Evolutionary conservation across 2,113 vertebrate species (phyloP), one percentile per base, ranked within the genome.

Genomic region (Oreocharis arfaki): DNA sequence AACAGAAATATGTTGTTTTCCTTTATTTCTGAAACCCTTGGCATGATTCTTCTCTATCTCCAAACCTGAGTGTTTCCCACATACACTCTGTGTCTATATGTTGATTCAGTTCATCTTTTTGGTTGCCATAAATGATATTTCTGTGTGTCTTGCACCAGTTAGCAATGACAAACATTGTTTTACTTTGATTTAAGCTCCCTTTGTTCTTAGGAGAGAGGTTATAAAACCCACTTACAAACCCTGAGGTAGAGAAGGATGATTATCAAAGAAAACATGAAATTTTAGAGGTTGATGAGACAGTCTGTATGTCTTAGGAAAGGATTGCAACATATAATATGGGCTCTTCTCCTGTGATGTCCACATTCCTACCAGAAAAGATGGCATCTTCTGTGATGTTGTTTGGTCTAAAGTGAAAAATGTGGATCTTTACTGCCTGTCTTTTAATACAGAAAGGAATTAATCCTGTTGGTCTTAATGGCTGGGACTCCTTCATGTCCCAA

Each of bases 211-310:
- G 79, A 53, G 33, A 69, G 16, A 79, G 75, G 15, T 73, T 82
- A 30, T 23, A 69, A 87, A 90, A 55, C 33, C 11, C 3, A 5
- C 16, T 75, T 87, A 42, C 3, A 20, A 75, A 32, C 37, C 35
- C 24, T 64, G 24, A 79, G 60, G 15, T 68, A 56, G 50, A 49
- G 23, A 82, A 86, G n/a, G 41, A 23, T 71, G 44, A 27, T 75
- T 46, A n/a, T 78, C 21, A 75, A 78, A 84, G 55, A 87, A 69
- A 61, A 67, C 6, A 13, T 13, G n/a, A 53, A 65, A 80, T 46
- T 77, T 9, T 77, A 81, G 55, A 50, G 5, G 21, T 50, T 0
- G 0, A 9, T 53, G 37, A 69, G 32, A 5, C 53, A 18, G 69
- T 19, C 22, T 50, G 3, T 23, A 6, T 56, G 17, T 70, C 6